These are phyloP conservation scores for Gymnoscopelus microlampas DNA, from an alignment of 2,797 vertebrate genomes.

Conservation along the genomic window DNA sequence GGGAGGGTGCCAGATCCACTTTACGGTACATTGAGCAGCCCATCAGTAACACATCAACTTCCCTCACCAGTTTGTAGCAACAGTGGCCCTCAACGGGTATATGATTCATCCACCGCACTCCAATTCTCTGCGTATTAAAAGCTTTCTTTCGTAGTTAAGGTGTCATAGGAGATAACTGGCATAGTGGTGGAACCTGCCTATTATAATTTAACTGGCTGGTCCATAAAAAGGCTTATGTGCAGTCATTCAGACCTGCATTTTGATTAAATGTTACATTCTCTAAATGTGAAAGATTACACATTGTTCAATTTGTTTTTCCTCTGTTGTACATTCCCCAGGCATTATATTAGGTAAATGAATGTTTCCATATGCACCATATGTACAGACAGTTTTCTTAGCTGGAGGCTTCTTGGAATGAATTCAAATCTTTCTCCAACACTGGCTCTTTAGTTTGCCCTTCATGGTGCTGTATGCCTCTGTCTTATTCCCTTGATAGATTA, in stretches of 20 bases:
- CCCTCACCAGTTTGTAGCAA: constrained; percentile 26
- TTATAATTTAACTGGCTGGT: constrained; percentile 1
- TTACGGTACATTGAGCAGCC: constrained; percentile 87
- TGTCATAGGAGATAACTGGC: not conserved
- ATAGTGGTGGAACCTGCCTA: not conserved
- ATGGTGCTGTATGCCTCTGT: constrained; percentile 26
- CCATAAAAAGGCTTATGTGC: constrained; percentile 2
- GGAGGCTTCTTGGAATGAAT: constrained; percentile 53
- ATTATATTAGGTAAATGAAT: constrained; percentile 19
- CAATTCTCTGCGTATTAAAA: constrained; percentile 27
- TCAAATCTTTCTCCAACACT: constrained; percentile 46
- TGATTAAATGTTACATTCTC: constrained; percentile 18
- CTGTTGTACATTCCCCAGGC: constrained; percentile 1
- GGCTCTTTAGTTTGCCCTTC: constrained; percentile 57
- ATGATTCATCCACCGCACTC: constrained; percentile 22
- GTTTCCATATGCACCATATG: constrained; percentile 18
- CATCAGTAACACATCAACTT: constrained; percentile 26
- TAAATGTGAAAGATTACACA: constrained; percentile 9
- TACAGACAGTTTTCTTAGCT: constrained; percentile 28
- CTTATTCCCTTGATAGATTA: constrained; percentile 40
- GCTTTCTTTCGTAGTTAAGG: constrained; percentile 1
- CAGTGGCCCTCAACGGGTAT: constrained; percentile 18
- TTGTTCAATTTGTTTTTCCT: constrained; percentile 13
- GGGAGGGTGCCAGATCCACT: constrained; percentile 98
- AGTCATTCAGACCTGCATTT: constrained; percentile 1